A percentile compares a stretch with the other conserved stretches of the same genome.
phyloP scores from a whole-genome alignment of 2,113 vertebrate species.

The Orthonyx spaldingii region DNA sequence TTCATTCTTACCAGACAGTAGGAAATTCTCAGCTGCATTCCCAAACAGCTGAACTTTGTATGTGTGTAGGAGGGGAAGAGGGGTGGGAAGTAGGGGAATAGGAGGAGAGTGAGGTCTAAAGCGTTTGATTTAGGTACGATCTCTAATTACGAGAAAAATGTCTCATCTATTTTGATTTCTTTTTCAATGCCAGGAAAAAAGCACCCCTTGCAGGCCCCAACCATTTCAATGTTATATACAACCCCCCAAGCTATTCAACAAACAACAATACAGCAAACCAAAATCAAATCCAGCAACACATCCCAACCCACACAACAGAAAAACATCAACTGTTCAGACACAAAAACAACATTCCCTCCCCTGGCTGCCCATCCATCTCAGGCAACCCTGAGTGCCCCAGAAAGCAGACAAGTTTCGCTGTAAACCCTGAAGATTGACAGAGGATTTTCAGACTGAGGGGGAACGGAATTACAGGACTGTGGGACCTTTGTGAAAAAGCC shows the following conservation, averaged over 20 bases:
- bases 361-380: not conserved
- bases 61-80: not conserved
- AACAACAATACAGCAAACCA: slow-evolving; percentile 25
- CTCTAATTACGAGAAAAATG: not conserved
- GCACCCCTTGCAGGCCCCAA: not conserved
- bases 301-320: slow-evolving; percentile 38
- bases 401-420: not conserved
- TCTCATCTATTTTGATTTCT: slow-evolving; percentile 43
- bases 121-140: slow-evolving; percentile 13
- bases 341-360: slow-evolving; percentile 12
- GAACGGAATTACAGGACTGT: not conserved
- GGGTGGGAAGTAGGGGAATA: not conserved
- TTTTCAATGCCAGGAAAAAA: not conserved
- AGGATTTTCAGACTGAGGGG: not conserved
- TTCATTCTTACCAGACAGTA: not conserved
- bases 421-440: not conserved
- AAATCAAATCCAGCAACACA: slow-evolving; percentile 28
- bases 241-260: not conserved
- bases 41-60: slow-evolving; percentile 3
- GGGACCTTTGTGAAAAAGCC: not conserved
- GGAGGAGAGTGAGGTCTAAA: not conserved
- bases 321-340: slow-evolving; percentile 6
- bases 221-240: not conserved
- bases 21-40: slow-evolving; percentile 30
- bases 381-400: not conserved